Evolutionary conservation across 2,888 invertebrate species (phyloP), one percentile per base, ranked within the genome.

Genomic region (Osmoderma eremita): DNA sequence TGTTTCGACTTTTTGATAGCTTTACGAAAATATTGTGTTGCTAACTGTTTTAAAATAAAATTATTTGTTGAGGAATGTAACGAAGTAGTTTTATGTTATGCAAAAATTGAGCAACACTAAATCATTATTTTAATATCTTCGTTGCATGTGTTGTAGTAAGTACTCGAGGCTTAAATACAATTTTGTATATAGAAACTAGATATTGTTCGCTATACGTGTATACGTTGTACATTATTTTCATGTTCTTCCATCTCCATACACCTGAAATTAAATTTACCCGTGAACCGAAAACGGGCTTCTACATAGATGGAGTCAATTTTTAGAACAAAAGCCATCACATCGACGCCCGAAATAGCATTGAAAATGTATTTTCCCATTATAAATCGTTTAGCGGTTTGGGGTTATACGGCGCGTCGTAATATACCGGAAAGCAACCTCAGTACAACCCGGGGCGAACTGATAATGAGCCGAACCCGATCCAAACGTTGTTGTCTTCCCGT

Each of bases 361-460:
- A 76, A 79, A 79, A 79, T 79, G 78, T 78, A 77, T 78, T 77
- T 75, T 75, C 73, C 77, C 78, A 79, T 80, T 80, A 79, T 77
- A 79, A 79, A 80, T 77, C 80, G 80, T 79, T 80, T 80, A 80
- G 78, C 76, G 77, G 75, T 76, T 76, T 75, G 75, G 75, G 77
- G 76, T 75, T 74, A 75, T 73, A 73, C 74, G 74, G 74, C 75
- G 73, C 73, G 75, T 72, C 72, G 76, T 76, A 77, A 77, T 76
- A 77, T 71, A 76, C 75, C 75, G 75, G 75, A 75, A 74, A 76
- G 74, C 75, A 74, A 73, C 75, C 74, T 75, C 73, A 69, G 72
- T 68, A 70, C 72, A 51, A 72, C 74, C 69, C 69, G 68, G 66
- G 73, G 73, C 74, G 71, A 70, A 49, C 67, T 71, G 73, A 74